Base-by-base conservation (phyloP, 1,140 invertebrate species). In the Drosophila sproati region DNA sequence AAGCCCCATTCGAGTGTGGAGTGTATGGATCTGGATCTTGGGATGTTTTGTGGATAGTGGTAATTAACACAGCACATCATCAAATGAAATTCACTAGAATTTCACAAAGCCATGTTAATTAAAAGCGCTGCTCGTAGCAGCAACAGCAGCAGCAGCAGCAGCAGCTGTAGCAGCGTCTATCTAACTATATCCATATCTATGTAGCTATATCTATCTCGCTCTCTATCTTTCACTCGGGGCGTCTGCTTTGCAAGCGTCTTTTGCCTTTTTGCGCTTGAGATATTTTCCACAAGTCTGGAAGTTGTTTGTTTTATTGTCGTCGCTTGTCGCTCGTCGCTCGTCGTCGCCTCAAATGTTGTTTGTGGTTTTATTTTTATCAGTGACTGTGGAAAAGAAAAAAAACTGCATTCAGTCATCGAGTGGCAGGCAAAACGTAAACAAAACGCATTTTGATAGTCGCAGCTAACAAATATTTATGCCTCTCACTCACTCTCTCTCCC, bases 311-410 rank as follows among this genome's bases (percentile, higher is more conserved):
- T 61, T 48, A 34, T 68, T 68, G 34, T 68, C 59, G 47, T 61
- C 48, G 41, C 43, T 39, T 28, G 10, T 48, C 10, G 51, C 20
- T 20, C 20, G 20, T 20, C 20, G 20, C 20, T 20, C 10, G 37
- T 37, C 34, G 62, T 47, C 32, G 50, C 57, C 55, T 62, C 50
- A 47, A 70, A 62, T 73, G 70, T 57, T 73, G 63, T 73, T 73
- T 73, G 64, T 60, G 55, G 43, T 67, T 68, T 68, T 73, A 67
- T 67, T 67, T 73, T 73, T 73, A 73, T 73, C 71, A 73, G 64
- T 37, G 56, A 51, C 66, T 63, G n/a, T 50, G 50, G 12, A 54
- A 50, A 37, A 8, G 45, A 10, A n/a, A 20, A 45, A 51, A 54
- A 62, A 62, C 48, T 54, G 66, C 66, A 59, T 57, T 67, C 31